Base-by-base conservation (phyloP, 2,888 invertebrate species). In the Odontomyia ornata region DNA sequence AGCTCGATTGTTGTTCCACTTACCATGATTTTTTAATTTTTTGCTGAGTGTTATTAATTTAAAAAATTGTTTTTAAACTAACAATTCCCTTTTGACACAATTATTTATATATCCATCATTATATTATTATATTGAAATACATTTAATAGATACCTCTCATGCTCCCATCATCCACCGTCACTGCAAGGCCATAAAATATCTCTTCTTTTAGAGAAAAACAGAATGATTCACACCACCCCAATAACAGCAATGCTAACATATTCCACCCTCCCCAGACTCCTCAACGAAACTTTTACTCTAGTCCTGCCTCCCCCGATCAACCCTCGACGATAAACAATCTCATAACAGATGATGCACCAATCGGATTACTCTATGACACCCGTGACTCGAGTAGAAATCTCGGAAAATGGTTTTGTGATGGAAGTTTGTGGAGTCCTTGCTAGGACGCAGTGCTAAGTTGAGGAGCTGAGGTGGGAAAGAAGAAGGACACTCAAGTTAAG, bases 281-380 rank as follows among this genome's bases (percentile, higher is more conserved):
- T 13, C 73, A 57, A 43, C 36, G 23, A 27, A 46, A 47, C 36
- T 57, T 73, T 25, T 36, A 60, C 56, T 47, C 30, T 30, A 46
- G 75, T 23, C 36, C 77, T 57, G 47, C 69, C 75, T 47, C 56
- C 64, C 27, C 46, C 69, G 18, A 23, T 23, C 43, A 52, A 30
- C 52, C 64, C 43, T 36, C 30, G 28, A 21, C 69, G 72, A 79
- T 79, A 79, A 77, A 77, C 76, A 77, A 77, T 79, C 77, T 77
- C 77, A 79, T 79, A 79, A 80, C 80, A 79, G 79, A 80, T 80
- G 80, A 80, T 79, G 78, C 79, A 80, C 80, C 80, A 80, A 80
- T 80, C 79, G 80, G 80, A 80, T 80, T 80, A 80, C 80, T 80
- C 76, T 80, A 80, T 80, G 80, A 80, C 77, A 78, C 76, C 76